Percentiles rank a stretch among this genome's conserved stretches.
Evolutionary conservation across 2,888 invertebrate species (phyloP).

Genomic region (Heliconius sara): DNA sequence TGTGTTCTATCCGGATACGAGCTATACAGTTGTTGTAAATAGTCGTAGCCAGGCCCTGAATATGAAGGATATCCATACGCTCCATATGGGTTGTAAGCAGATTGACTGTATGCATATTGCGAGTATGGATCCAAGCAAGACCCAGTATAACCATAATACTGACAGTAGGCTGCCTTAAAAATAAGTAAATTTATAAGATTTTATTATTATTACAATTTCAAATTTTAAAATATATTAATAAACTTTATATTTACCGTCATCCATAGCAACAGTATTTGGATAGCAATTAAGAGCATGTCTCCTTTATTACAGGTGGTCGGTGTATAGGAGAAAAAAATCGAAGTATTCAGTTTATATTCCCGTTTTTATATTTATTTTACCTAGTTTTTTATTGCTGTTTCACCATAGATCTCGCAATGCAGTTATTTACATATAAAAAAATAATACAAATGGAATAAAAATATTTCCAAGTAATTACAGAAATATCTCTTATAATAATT

Average conservation of each 20-base stretch:
- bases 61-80: conserved; percentile 19
- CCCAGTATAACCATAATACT: conserved; percentile 31
- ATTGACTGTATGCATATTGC: conserved; percentile 28
- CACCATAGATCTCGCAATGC: not conserved
- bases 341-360: conserved; percentile 28
- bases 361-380: conserved; percentile 5
- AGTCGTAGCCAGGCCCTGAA: conserved; percentile 29
- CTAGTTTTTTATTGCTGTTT: not conserved
- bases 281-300: conserved; percentile 25
- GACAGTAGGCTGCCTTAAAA: conserved; percentile 29
- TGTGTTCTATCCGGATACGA: conserved; percentile 29
- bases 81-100: conserved; percentile 10
- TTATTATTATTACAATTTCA: not conserved
- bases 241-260: conserved; percentile 33
- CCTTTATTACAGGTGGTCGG: conserved; percentile 1
- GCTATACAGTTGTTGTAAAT: conserved; percentile 29
- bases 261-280: conserved; percentile 30
- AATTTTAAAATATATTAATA: not conserved
- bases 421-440: not conserved
- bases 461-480: not conserved
- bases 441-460: not conserved
- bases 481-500: not conserved
- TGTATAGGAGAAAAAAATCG: not conserved
- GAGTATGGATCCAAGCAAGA: conserved; percentile 30
- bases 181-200: conserved; percentile 1